Evolutionary conservation across 2,113 vertebrate species (phyloP).

Genomic region (Erinaceus europaeus): DNA sequence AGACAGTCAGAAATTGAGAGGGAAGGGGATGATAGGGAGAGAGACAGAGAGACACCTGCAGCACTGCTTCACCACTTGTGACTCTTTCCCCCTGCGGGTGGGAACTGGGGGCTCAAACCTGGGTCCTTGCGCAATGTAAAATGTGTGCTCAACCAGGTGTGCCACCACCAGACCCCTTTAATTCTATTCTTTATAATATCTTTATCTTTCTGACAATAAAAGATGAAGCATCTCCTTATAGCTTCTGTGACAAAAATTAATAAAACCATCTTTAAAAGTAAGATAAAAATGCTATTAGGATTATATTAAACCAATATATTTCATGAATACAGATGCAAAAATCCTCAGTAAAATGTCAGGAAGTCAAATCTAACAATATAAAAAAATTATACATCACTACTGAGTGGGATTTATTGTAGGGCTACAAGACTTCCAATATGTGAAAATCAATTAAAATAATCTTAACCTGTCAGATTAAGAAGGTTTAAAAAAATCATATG

Average conservation of each 20-base stretch:
- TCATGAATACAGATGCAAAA: neutral
- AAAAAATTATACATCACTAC: neutral
- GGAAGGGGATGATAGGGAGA: no score
- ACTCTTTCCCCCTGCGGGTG: no score
- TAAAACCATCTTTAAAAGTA: no score
- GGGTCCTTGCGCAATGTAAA: no score
- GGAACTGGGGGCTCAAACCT: no score
- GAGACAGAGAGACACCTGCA: no score
- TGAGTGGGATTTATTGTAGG: neutral
- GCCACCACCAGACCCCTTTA: no score
- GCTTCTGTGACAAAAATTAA: neutral
- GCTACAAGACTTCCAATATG: neutral
- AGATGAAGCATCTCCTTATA: neutral
- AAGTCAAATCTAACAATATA: neutral
- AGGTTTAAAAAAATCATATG: no score
- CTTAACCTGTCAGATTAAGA: no score
- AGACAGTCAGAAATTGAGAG: no score
- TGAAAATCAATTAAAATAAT: neutral
- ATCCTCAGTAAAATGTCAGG: neutral
- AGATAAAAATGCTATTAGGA: neutral
- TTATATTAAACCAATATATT: neutral
- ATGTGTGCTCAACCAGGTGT: no score
- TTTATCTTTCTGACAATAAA: constrained; percentile 29
- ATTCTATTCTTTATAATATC: neutral
- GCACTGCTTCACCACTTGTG: no score